phyloP scores from a whole-genome alignment of 2,113 vertebrate genomes.

The Ranitomeya imitator region DNA sequence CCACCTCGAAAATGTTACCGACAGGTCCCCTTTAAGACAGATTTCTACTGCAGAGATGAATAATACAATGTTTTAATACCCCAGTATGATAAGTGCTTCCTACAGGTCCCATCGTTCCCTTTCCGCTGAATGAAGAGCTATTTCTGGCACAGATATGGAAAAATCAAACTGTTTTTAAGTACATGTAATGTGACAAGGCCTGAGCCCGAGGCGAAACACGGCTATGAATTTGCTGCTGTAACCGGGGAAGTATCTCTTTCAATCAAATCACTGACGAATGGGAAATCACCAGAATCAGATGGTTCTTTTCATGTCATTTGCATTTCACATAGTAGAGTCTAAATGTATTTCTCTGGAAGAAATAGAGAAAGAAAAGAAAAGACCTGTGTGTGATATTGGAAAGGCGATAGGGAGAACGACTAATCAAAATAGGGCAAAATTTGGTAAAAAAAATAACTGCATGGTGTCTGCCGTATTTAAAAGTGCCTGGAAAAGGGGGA shows the following conservation, averaged over 20 bases:
- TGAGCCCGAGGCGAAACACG: conserved; percentile 22
- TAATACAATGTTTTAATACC: background rate
- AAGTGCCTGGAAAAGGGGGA: background rate
- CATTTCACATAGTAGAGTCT: conserved; percentile 4
- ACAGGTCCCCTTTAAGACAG: background rate
- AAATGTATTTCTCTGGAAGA: background rate
- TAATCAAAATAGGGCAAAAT: background rate
- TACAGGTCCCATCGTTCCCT: background rate
- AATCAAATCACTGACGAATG: conserved; percentile 33
- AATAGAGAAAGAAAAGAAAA: background rate
- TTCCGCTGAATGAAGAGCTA: conserved; percentile 19
- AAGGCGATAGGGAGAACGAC: background rate
- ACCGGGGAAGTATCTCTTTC: conserved; percentile 19
- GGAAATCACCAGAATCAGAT: conserved; percentile 36
- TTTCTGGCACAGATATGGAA: conserved; percentile 28
- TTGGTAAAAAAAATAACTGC: background rate
- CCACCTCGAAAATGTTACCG: too few species aligned
- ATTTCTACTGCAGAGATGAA: background rate
- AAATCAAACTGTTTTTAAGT: conserved; percentile 36
- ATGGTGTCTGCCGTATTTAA: background rate
- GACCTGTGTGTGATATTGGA: background rate
- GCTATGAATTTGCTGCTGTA: conserved; percentile 14
- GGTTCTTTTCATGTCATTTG: conserved; percentile 22
- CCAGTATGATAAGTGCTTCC: background rate
- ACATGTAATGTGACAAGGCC: conserved; percentile 38